Percentiles rank a stretch among this genome's conserved stretches.
These are phyloP conservation scores for Dichetophora obliterata DNA, from an alignment of 2,888 invertebrate genomes.

Conservation along the genomic window DNA sequence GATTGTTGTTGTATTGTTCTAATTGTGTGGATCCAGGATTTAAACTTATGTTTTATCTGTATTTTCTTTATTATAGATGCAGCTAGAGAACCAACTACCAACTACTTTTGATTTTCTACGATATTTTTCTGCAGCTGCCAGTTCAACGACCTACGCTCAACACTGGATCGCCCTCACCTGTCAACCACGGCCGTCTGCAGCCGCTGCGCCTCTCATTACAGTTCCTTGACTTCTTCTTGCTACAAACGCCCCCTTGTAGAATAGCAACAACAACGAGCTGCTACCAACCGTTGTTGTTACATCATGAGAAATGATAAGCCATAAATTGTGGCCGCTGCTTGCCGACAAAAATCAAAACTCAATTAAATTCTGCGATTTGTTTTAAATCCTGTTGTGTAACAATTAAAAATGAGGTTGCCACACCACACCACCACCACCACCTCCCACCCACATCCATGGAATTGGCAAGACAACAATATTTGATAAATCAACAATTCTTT, in stretches of 20 bases:
- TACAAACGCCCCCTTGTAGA: background rate
- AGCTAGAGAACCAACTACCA: background rate
- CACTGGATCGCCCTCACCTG: conserved; percentile 1
- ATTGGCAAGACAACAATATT: background rate
- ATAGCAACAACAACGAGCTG: background rate
- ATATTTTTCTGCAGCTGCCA: background rate
- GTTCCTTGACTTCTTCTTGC: conserved; percentile 15
- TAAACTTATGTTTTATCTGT: background rate
- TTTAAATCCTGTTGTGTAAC: conserved; percentile 41
- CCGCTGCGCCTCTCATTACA: background rate
- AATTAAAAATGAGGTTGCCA: conserved; percentile 40
- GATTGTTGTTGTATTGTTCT: background rate
- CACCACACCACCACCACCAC: background rate
- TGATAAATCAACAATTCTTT: background rate
- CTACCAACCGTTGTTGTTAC: conserved; percentile 36
- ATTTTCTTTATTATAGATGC: background rate
- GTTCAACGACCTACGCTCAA: background rate
- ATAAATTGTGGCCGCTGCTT: conserved; percentile 38
- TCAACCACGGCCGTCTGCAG: background rate
- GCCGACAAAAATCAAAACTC: conserved; percentile 35
- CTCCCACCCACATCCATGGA: background rate
- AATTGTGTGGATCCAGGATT: background rate
- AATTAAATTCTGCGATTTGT: conserved; percentile 39
- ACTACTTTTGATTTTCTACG: background rate
- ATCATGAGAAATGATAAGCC: conserved; percentile 45